Base-by-base conservation (phyloP, 2,888 invertebrate species). In the Schrankia costaestrigalis region DNA sequence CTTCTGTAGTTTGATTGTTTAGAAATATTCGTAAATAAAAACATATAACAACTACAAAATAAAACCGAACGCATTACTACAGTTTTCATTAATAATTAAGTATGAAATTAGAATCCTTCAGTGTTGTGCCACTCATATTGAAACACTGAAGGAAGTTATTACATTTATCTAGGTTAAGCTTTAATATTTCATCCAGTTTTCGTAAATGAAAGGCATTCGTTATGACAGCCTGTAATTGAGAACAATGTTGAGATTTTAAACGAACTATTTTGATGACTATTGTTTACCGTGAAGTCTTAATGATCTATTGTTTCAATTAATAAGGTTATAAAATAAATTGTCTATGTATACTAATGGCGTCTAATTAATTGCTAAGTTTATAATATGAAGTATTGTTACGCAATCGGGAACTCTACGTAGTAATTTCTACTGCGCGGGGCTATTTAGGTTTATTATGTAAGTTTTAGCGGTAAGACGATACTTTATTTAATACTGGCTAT, bases 301-400 rank as follows among this genome's bases (percentile, higher is more conserved):
- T 55, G 51, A 45, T 31, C 46, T 49, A 64, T 63, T 64, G 63
- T 63, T 48, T 41, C 14, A 23, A 25, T 23, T 47, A 57, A 52
- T 52, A 30, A 31, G 31, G 29, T 26, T 35, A 38, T 54, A 57
- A 48, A 54, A 41, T 31, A 46, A 58, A 56, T 56, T 48, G 41
- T 31, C 32, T 43, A 34, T 55, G 38, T 42, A 24, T 35, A 35
- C 25, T 42, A 46, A 55, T 41, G 24, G 34, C 14, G 26, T 36
- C 27, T 43, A 50, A 60, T 46, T 46, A 60, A 56, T 56, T 44
- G 35, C 35, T 24, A 31, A 39, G 21, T 34, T 46, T 39, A 4
- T 8, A 39, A 41, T 38, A 25, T 22, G 27, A 39, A 37, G 30
- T 38, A 51, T 48, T 56, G 45, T 58, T 45, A 58, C 41, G 51